These are phyloP conservation scores for Cydia pomonella DNA, from an alignment of 1,140 invertebrate genomes.

Conservation along the genomic window DNA sequence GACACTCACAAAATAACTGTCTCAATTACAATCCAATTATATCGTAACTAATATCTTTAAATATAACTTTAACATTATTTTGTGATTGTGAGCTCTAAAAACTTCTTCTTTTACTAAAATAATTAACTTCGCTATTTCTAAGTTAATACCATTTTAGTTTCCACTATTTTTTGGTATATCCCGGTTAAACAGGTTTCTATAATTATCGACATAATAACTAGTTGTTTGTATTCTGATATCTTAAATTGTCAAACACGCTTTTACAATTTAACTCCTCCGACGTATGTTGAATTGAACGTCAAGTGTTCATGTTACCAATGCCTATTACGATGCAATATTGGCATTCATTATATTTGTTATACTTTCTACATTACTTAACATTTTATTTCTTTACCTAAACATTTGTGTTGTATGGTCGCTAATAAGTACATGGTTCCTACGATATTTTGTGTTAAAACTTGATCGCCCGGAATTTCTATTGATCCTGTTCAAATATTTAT, in stretches of 20 bases:
- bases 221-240: not conserved
- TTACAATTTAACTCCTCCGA: not conserved
- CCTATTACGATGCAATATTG: not conserved
- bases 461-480: not conserved
- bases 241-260: not conserved
- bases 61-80: not conserved
- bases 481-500: not conserved
- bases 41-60: not conserved
- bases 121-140: slow-evolving; percentile 63
- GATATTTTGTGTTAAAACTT: slow-evolving; percentile 32
- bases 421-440: slow-evolving; percentile 32
- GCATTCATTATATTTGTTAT: not conserved
- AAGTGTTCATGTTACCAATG: slow-evolving; percentile 5
- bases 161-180: slow-evolving; percentile 33
- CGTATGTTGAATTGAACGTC: not conserved
- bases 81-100: slow-evolving; percentile 22
- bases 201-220: not conserved
- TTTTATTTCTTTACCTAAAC: slow-evolving; percentile 1
- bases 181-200: slow-evolving; percentile 19
- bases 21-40: slow-evolving; percentile 10
- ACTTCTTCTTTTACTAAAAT: slow-evolving; percentile 55
- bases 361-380: not conserved
- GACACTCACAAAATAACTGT: slow-evolving; percentile 25
- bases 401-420: slow-evolving; percentile 22
- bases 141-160: slow-evolving; percentile 72